These are phyloP conservation scores for Melikaiella ostensackeni DNA, from an alignment of 2,888 invertebrate genomes.

Conservation along the genomic window DNA sequence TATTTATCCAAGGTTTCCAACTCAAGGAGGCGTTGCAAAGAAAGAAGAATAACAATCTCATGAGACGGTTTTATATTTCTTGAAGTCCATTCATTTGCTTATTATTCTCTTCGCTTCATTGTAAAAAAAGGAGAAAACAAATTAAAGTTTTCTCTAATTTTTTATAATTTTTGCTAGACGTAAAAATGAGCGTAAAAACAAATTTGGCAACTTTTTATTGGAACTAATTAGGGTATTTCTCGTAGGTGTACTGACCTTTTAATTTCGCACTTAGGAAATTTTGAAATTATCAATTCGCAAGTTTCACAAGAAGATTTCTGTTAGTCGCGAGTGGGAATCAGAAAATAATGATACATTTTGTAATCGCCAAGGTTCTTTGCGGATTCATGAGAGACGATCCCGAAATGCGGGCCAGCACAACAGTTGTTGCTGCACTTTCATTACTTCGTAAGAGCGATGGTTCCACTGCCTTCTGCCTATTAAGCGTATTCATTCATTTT, in stretches of 20 bases:
- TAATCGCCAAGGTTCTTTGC: constrained; percentile 14
- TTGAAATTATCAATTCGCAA: neutral
- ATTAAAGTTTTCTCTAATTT: neutral
- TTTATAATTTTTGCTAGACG: no score
- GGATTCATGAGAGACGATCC: constrained; percentile 31
- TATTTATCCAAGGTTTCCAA: constrained; percentile 21
- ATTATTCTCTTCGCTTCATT: neutral
- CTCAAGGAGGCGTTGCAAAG: constrained; percentile 18
- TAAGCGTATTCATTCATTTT: neutral
- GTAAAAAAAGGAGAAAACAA: no score
- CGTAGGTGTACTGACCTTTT: neutral
- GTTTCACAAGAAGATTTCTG: neutral
- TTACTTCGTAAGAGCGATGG: constrained; percentile 19
- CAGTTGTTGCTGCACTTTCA: constrained; percentile 10
- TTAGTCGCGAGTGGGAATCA: neutral
- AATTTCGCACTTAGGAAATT: neutral
- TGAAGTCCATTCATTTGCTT: neutral
- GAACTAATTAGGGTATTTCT: neutral
- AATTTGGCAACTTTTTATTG: neutral
- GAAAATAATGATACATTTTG: constrained; percentile 36
- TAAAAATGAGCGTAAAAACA: neutral
- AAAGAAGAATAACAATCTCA: constrained; percentile 13
- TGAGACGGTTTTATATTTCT: neutral
- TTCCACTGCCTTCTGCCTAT: constrained; percentile 23
- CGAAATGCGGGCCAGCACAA: constrained; percentile 33